A percentile compares a stretch with the other conserved stretches of the same genome.
Conservation (phyloP, 2,113 vertebrate species). For the Sebastes schlegelii region DNA sequence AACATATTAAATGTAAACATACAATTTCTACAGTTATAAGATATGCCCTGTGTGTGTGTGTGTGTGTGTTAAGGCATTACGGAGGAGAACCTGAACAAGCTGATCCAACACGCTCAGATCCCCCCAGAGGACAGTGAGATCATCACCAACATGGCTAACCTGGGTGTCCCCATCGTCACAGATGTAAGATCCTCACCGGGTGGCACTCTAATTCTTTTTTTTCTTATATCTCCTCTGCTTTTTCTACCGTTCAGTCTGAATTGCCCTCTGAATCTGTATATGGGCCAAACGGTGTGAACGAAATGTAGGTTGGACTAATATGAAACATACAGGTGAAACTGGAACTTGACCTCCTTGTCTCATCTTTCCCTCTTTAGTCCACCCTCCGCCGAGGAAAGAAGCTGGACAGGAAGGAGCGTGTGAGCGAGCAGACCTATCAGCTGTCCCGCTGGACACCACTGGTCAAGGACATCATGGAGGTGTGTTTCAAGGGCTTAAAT, state of each 20-base stretch:
- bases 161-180: slow-evolving; percentile 96
- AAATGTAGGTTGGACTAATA: neutral
- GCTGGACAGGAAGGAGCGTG: slow-evolving; percentile 95
- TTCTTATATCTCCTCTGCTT: neutral
- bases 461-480: slow-evolving; percentile 99
- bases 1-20: slow-evolving; percentile 45
- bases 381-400: slow-evolving; percentile 92
- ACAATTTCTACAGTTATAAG: neutral
- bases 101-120: slow-evolving; percentile 99
- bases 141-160: slow-evolving; percentile 98
- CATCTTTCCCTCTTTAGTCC: slow-evolving; percentile 56
- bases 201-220: neutral
- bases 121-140: slow-evolving; percentile 99
- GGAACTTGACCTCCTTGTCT: neutral
- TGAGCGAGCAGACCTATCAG: slow-evolving; percentile 99
- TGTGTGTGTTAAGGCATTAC: slow-evolving; percentile 89
- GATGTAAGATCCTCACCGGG: slow-evolving; percentile 84
- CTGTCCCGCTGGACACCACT: slow-evolving; percentile 97
- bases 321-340: neutral
- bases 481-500: slow-evolving; percentile 54
- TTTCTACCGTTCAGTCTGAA: neutral
- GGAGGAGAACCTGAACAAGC: slow-evolving; percentile 98
- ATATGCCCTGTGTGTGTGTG: slow-evolving; percentile 29
- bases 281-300: neutral
- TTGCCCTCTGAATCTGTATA: neutral